These are phyloP conservation scores for Cyrtonyx montezumae DNA, from an alignment of 2,113 vertebrate genomes.

Conservation along the genomic window DNA sequence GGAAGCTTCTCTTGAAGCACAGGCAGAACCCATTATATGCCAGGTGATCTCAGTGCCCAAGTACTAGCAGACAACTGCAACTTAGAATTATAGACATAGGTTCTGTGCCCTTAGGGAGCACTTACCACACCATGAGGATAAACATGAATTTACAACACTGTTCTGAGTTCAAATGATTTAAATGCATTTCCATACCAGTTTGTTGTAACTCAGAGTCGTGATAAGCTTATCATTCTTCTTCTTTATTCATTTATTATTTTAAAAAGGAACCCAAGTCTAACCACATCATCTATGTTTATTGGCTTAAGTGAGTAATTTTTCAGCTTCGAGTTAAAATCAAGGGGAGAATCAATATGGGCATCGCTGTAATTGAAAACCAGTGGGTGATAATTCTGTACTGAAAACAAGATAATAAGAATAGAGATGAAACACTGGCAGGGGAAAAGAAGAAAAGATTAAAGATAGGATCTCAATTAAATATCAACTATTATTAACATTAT, in stretches of 20 bases:
- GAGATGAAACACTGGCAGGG: conserved; percentile 73
- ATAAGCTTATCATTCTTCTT: conserved; percentile 59
- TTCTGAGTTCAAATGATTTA: conserved; percentile 71
- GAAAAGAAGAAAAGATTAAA: conserved; percentile 79
- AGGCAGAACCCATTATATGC: not conserved
- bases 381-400: conserved; percentile 80
- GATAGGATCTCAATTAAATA: conserved; percentile 81
- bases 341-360: conserved; percentile 80
- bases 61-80: conserved; percentile 7
- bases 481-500: conserved; percentile 72
- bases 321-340: conserved; percentile 81
- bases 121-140: not conserved
- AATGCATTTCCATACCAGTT: conserved; percentile 62
- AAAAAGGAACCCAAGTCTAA: conserved; percentile 54
- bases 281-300: conserved; percentile 71
- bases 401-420: conserved; percentile 83
- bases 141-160: conserved; percentile 46
- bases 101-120: conserved; percentile 21
- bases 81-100: not conserved
- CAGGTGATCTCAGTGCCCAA: conserved; percentile 10
- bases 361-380: conserved; percentile 85
- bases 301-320: conserved; percentile 82
- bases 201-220: conserved; percentile 55
- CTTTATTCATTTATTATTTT: conserved; percentile 64
- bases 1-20: not conserved